Evolutionary conservation across 2,888 invertebrate genomes (phyloP), one percentile per base, ranked within the genome.

Genomic region (Carabus problematicus): DNA sequence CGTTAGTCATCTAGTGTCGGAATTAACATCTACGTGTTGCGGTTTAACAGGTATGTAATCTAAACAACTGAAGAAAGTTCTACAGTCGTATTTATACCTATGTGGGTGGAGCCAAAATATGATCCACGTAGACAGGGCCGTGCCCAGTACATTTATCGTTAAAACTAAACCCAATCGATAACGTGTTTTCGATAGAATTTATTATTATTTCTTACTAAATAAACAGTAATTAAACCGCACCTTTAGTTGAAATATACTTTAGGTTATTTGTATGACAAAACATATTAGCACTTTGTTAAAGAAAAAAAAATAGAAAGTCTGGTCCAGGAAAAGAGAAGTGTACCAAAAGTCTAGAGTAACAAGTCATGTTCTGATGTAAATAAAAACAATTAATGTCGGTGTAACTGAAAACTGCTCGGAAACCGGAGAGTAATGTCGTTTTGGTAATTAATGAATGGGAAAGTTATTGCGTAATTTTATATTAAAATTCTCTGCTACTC

Each of bases 391-490:
- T 12, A 45, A 45, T 4, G 14, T 12, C 45, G 7, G 14, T 12
- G 45, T 12, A 11, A 45, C 7, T 45, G 11, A 45, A 45, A 45
- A 45, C 2, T 45, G 7, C 45, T 6, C 14, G 7, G 14, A 45
- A 45, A 45, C 14, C 6, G 14, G 3, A 45, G 14, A 45, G 45
- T 45, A 45, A 45, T 11, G 29, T 29, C 6, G 29, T 29, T 29
- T 43, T 19, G 45, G 54, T 64, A 56, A 64, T 55, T 64, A 42
- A 43, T 43, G 29, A 42, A 64, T 63, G 64, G 42, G 64, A 64
- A 64, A 64, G 64, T 64, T 64, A 42, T 64, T 64, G 55, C 55
- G 56, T 64, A 64, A 64, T 16, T 16, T 29, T 29, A 29, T 29
- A 29, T 29, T 29, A 29, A 29, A n/a, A n/a, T n/a, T n/a, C n/a